Base-by-base conservation (phyloP, 2,797 vertebrate species). In the Lagocephalus sceleratus region DNA sequence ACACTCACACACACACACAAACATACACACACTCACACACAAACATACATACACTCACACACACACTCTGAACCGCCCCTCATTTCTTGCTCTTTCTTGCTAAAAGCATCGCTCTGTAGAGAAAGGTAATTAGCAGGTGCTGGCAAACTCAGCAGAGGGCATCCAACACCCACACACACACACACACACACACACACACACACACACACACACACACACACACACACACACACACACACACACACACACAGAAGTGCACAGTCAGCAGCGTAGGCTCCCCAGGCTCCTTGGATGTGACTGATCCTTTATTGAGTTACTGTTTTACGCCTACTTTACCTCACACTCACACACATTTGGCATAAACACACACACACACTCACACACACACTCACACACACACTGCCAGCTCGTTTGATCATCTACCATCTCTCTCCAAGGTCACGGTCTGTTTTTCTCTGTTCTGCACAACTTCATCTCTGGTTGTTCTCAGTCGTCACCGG, bases 51-150 rank as follows among this genome's bases (percentile, higher is more conserved):
- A 87, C 91, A 90, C 91, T n/a, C 71, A 61, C 90, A 87, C 92
- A 89, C 91, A 20, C 25, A n/a, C n/a, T 21, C 1, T 56, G n/a
- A n/a, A n/a, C 48, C 35, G 57, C 47, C 53, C 42, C 73, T 39
- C 49, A 12, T 63, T 77, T 77, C 78, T 78, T 80, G 65, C 75
- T 76, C 68, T 84, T 87, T 78, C 82, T 78, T 93, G 92, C 94
- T 94, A 94, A 94, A 95, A 95, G 93, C 94, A 86, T 85, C 79
- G 87, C 86, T 88, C 83, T 86, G 85, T 90, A 88, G 86, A 84
- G 82, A 85, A 96, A 95, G 95, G 95, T 94, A 95, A 97, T 96
- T 97, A 97, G 92, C 93, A 94, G 93, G 85, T 92, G 94, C 93
- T 93, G 92, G 92, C 74, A 79, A 88, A 81, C 85, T 86, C 75